Conservation (phyloP, 2,888 invertebrate genomes). For the Junonia oenone region DNA sequence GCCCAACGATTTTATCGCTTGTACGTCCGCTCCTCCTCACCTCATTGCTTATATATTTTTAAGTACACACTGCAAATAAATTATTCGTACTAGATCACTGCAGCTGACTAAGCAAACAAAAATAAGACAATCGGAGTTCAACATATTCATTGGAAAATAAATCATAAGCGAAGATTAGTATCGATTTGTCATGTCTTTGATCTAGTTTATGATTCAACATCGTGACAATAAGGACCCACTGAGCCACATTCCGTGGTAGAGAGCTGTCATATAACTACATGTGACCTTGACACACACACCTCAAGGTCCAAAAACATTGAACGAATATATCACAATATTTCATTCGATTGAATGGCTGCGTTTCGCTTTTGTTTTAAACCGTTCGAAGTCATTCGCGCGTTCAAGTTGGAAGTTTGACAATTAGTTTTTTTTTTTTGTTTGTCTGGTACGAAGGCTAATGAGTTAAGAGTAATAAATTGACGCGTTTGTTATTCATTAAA, state of each 20-base stretch:
- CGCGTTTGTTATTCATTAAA: no score
- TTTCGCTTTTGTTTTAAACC: not conserved
- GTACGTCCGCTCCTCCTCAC: no score
- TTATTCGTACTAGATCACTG: no score
- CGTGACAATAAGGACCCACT: slow-evolving; percentile 9
- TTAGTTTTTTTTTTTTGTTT: no score
- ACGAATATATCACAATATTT: slow-evolving; percentile 5
- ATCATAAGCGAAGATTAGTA: not conserved
- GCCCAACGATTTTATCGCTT: no score
- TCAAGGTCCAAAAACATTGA: slow-evolving; percentile 13
- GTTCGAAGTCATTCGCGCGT: not conserved
- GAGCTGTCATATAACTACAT: slow-evolving; percentile 22
- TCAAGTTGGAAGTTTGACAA: not conserved
- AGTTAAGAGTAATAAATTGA: no score
- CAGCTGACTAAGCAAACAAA: no score
- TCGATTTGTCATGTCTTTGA: not conserved
- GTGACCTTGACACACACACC: slow-evolving; percentile 25
- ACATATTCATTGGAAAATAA: no score
- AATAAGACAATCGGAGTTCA: no score
- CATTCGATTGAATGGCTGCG: slow-evolving; percentile 3
- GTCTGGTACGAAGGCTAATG: no score
- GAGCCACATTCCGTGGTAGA: slow-evolving; percentile 21
- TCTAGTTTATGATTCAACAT: slow-evolving; percentile 4
- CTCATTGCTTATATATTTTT: no score
- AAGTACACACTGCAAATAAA: no score